Conservation (phyloP, 2,797 vertebrate species). For the Sitta carolinensis region DNA sequence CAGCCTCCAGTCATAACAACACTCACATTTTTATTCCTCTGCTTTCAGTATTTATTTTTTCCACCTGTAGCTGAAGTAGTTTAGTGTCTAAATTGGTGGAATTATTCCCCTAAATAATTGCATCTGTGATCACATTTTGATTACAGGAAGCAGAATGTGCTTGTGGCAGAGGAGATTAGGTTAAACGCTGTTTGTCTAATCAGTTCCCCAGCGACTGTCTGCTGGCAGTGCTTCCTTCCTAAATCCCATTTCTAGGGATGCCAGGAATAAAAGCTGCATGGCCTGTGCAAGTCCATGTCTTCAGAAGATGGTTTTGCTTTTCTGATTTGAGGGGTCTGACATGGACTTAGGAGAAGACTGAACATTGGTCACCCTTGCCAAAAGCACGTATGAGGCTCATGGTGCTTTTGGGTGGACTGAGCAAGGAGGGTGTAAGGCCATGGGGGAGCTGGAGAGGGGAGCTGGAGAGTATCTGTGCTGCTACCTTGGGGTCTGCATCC, state of each 20-base stretch:
- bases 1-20: neutral
- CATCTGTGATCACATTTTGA: constrained; percentile 49
- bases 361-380: neutral
- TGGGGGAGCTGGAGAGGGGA: neutral
- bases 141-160: constrained; percentile 6
- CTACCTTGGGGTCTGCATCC: neutral
- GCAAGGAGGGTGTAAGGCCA: neutral
- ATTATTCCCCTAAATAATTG: constrained; percentile 38
- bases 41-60: neutral
- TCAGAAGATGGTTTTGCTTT: neutral
- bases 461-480: neutral
- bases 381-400: rapidly evolving
- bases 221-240: constrained; percentile 26
- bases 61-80: neutral
- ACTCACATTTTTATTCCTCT: neutral
- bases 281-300: neutral
- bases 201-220: neutral
- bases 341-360: neutral
- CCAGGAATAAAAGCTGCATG: neutral
- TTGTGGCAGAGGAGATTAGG: constrained; percentile 10
- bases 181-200: constrained; percentile 38
- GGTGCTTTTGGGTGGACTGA: neutral
- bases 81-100: constrained; percentile 28
- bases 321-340: neutral
- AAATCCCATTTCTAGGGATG: neutral